These are phyloP conservation scores for Pelodytes ibericus DNA, from an alignment of 2,797 vertebrate genomes.

Conservation along the genomic window DNA sequence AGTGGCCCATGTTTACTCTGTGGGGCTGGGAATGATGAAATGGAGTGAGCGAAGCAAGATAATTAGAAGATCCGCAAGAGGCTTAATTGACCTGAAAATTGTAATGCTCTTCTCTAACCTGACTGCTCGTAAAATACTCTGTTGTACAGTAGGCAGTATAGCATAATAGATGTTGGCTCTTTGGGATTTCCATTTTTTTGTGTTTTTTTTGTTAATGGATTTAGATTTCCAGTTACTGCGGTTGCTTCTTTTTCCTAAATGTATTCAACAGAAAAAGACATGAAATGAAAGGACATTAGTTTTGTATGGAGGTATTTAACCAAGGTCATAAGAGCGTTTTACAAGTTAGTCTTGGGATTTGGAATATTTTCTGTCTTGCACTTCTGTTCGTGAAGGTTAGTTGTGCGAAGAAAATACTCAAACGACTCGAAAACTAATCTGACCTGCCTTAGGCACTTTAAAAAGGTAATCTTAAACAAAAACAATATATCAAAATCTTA, in stretches of 20 bases:
- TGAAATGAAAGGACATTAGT: conserved; percentile 26
- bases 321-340: conserved; percentile 51
- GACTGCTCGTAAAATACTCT: conserved; percentile 52
- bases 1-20: conserved; percentile 41
- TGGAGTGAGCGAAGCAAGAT: conserved; percentile 44
- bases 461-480: no score
- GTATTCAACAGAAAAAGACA: conserved; percentile 31
- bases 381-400: conserved; percentile 40
- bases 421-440: conserved; percentile 22
- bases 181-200: conserved; percentile 47
- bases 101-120: conserved; percentile 28
- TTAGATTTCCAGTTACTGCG: conserved; percentile 46
- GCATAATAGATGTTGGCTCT: conserved; percentile 34
- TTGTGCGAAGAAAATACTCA: conserved; percentile 21
- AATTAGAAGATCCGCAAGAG: conserved; percentile 47
- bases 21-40: conserved; percentile 32
- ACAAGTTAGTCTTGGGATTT: conserved; percentile 36
- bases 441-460: conserved; percentile 12
- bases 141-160: conserved; percentile 45
- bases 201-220: conserved; percentile 54
- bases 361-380: conserved; percentile 19
- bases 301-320: conserved; percentile 50
- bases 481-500: no score
- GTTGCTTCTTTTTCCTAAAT: conserved; percentile 23
- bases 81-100: conserved; percentile 56